Percentiles rank a stretch among this genome's conserved stretches.
Conservation (phyloP, 2,888 invertebrate genomes). For the Phyllotreta cruciferae region DNA sequence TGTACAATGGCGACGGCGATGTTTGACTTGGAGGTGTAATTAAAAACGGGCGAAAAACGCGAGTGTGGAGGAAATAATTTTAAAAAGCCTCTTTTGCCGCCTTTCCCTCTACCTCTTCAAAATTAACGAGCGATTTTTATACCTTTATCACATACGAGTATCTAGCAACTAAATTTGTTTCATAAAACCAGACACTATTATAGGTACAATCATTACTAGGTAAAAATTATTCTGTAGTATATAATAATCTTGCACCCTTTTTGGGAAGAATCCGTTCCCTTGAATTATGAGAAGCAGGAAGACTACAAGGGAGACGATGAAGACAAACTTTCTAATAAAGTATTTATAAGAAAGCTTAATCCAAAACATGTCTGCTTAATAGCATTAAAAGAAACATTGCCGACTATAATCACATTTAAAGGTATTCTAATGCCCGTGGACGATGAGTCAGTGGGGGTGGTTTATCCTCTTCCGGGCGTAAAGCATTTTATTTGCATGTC, state of each 20-base stretch:
- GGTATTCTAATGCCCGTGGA: conserved; percentile 46
- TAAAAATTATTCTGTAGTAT: too few relatives aligned
- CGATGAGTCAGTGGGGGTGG: conserved; percentile 47
- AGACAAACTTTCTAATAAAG: conserved; percentile 33
- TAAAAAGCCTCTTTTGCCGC: too few relatives aligned
- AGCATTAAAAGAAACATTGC: conserved; percentile 46
- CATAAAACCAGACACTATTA: too few relatives aligned
- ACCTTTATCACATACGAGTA: too few relatives aligned
- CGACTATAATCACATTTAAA: conserved; percentile 47
- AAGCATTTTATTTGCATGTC: conserved; percentile 46
- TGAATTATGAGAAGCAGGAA: neutral
- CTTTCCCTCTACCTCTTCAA: too few relatives aligned
- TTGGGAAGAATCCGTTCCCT: neutral
- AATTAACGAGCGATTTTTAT: too few relatives aligned
- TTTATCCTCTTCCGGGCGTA: conserved; percentile 43
- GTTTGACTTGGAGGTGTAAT: conserved; percentile 22
- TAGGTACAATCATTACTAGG: too few relatives aligned
- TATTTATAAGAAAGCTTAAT: conserved; percentile 40
- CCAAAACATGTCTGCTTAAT: conserved; percentile 41
- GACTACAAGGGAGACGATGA: conserved; percentile 1
- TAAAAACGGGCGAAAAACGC: conserved; percentile 17
- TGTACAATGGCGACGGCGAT: conserved; percentile 15
- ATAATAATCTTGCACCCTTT: too few relatives aligned
- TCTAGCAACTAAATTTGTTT: too few relatives aligned
- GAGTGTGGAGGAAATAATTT: neutral